Percentiles rank a stretch among this genome's conserved stretches.
Conservation (phyloP, 2,797 vertebrate species). For the Acropternis orthonyx region DNA sequence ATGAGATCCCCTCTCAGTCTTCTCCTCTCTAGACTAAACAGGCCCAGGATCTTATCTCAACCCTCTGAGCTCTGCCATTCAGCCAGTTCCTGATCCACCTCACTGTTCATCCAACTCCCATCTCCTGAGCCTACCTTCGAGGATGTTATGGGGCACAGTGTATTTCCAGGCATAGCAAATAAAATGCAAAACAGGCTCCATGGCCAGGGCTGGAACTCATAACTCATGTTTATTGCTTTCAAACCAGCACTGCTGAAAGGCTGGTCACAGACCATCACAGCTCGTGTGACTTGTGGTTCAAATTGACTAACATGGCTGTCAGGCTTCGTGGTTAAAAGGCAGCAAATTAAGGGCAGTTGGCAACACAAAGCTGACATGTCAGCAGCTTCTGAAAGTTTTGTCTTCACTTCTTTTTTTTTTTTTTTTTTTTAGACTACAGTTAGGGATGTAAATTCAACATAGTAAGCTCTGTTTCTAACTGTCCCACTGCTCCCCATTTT, state of each 20-base stretch:
- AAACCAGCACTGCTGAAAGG: not conserved
- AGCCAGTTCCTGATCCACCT: not conserved
- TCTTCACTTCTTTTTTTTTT: not conserved
- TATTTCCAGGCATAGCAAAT: not conserved
- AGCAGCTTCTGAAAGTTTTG: not conserved
- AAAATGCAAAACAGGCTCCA: not conserved
- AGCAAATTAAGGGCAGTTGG: not conserved
- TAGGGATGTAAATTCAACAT: not conserved
- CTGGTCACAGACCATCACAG: fast-evolving
- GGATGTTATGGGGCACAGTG: not conserved
- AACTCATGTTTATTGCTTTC: not conserved
- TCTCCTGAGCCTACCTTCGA: not conserved
- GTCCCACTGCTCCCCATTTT: not conserved
- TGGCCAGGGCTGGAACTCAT: not conserved
- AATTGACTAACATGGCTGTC: fast-evolving
- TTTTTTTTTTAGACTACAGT: not conserved
- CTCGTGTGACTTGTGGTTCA: not conserved
- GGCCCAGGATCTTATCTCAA: not conserved
- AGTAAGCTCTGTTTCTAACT: not conserved
- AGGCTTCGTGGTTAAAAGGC: not conserved
- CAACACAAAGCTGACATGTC: not conserved
- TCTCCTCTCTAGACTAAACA: not conserved
- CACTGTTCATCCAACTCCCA: not conserved
- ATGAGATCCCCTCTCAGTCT: not conserved
- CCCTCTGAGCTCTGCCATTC: not conserved